phyloP scores from a whole-genome alignment of 2,888 invertebrate genomes.

The Trilocha varians region DNA sequence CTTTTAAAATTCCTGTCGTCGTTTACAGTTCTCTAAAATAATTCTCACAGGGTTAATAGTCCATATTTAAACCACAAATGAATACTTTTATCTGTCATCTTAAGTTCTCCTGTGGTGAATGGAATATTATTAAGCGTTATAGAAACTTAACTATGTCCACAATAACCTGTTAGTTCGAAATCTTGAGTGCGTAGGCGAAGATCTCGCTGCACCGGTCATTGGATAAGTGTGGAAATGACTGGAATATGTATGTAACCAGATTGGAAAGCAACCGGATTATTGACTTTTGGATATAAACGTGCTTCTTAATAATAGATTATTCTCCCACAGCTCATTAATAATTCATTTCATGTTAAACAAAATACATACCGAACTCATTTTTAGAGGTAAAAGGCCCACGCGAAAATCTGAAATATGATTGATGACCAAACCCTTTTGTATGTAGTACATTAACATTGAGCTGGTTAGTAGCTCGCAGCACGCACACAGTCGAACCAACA shows the following conservation, averaged over 20 bases:
- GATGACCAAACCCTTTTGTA: conserved; percentile 9
- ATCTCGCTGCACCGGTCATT: conserved; percentile 29
- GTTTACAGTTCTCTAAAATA: background rate
- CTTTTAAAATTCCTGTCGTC: background rate
- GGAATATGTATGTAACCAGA: background rate
- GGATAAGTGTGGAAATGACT: conserved; percentile 17
- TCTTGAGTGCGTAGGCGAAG: conserved; percentile 39
- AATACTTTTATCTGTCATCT: background rate
- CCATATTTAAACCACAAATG: background rate
- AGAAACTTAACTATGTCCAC: background rate
- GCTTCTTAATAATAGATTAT: no score
- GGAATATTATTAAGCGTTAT: conserved; percentile 5
- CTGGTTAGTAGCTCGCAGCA: conserved; percentile 11
- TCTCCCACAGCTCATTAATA: no score
- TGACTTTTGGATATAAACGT: no score
- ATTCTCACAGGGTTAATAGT: background rate
- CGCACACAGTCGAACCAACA: conserved; percentile 17
- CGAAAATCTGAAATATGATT: background rate
- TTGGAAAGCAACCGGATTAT: background rate
- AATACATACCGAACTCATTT: background rate
- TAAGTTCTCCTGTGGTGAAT: conserved; percentile 8
- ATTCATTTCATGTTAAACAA: no score
- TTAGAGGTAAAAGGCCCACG: background rate
- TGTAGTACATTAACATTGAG: background rate
- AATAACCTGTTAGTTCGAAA: conserved; percentile 44